phyloP scores from a whole-genome alignment of 2,888 invertebrate genomes.

The Harpalus rufipes region DNA sequence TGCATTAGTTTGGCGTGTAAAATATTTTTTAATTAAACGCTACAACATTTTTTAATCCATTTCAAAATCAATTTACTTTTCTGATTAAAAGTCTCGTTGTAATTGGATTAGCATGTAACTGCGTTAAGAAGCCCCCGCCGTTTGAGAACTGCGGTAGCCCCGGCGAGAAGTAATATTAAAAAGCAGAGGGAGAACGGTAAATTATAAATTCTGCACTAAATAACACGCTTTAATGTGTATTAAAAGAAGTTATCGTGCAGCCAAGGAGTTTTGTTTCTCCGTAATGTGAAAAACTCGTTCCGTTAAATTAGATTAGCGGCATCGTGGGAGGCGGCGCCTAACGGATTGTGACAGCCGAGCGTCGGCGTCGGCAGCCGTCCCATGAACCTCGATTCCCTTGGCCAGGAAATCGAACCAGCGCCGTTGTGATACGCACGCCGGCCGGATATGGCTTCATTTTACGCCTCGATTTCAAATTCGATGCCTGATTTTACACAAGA shows the following conservation, averaged over 20 bases:
- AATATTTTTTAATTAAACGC: conserved; percentile 3
- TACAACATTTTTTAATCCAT: not conserved
- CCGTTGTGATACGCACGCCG: not conserved
- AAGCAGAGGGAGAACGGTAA: conserved; percentile 59
- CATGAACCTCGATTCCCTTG: conserved; percentile 2
- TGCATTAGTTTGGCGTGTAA: not conserved
- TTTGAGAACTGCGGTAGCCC: conserved; percentile 10
- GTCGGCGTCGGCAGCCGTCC: conserved; percentile 4
- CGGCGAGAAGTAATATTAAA: conserved; percentile 60
- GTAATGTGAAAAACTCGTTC: conserved; percentile 67
- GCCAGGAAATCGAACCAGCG: conserved; percentile 32
- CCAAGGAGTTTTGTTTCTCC: conserved; percentile 64
- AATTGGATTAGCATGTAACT: not conserved
- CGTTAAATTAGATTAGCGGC: conserved; percentile 65
- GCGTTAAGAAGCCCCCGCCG: conserved; percentile 19
- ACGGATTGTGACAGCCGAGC: conserved; percentile 54
- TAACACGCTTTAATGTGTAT: conserved; percentile 67
- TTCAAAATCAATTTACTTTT: conserved; percentile 1
- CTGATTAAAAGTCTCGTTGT: conserved; percentile 17
- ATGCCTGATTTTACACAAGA: conserved; percentile 2
- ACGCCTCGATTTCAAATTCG: conserved; percentile 17
- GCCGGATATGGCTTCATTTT: conserved; percentile 32
- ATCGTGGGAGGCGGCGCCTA: conserved; percentile 52
- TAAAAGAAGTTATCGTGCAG: conserved; percentile 65
- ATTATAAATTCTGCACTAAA: conserved; percentile 67